Evolutionary conservation across 2,113 vertebrate genomes (phyloP).

Genomic region (Gallinago jamesoni): DNA sequence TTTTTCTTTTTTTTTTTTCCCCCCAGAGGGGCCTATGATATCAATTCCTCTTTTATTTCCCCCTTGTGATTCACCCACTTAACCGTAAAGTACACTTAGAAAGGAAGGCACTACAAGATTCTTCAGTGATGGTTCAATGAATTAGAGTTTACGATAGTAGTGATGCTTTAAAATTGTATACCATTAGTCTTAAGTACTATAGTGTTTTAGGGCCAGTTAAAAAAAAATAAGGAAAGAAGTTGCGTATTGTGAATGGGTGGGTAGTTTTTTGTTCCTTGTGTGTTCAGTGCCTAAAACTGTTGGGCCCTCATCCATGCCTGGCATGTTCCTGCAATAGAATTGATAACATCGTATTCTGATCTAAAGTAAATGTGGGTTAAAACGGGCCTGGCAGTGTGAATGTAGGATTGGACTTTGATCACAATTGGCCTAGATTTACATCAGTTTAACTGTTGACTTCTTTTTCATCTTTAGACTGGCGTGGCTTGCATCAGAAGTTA

Average conservation of each 20-base stretch:
- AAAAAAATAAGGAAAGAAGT: neutral
- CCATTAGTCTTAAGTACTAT: rapidly evolving
- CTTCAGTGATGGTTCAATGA: neutral
- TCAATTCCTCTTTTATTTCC: constrained; percentile 47
- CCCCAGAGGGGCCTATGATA: neutral
- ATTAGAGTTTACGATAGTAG: neutral
- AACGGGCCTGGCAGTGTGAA: neutral
- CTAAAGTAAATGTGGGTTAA: neutral
- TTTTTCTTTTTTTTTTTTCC: too few relatives aligned
- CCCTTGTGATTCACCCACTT: constrained; percentile 53
- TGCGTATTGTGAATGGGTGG: neutral
- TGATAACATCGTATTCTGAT: neutral
- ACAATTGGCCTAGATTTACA: neutral
- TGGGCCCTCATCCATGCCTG: neutral
- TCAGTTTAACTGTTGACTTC: neutral
- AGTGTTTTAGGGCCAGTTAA: neutral
- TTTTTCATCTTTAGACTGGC: neutral
- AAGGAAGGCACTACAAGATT: neutral
- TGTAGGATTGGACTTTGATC: neutral
- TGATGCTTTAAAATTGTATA: neutral
- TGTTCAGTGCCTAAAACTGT: neutral
- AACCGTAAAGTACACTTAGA: neutral
- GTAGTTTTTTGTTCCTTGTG: neutral
- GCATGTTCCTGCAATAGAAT: neutral
- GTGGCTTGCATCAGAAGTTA: neutral